phyloP scores from a whole-genome alignment of 2,113 vertebrate genomes.

The Pterocles burchelli region DNA sequence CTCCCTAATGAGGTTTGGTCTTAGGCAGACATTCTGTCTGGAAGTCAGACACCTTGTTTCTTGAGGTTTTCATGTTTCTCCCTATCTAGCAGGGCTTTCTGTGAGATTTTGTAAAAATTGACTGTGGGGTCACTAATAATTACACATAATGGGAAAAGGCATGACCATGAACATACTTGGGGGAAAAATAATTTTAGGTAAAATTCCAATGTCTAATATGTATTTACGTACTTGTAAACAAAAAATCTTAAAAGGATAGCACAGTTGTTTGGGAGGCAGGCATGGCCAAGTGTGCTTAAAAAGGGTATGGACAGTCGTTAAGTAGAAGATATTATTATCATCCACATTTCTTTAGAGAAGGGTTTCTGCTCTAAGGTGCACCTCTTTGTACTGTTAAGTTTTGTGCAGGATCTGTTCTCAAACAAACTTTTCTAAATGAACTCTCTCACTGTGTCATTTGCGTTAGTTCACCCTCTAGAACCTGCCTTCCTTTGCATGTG shows the following conservation, averaged over 20 bases:
- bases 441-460: background rate
- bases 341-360: background rate
- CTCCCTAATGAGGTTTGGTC: constrained; percentile 36
- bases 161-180: background rate
- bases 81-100: background rate
- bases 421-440: background rate
- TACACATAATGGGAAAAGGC: background rate
- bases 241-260: background rate
- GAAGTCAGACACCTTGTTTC: constrained; percentile 9
- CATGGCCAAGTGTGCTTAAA: background rate
- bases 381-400: background rate
- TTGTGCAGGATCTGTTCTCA: background rate
- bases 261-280: background rate
- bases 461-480: background rate
- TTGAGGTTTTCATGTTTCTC: background rate
- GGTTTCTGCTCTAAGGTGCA: background rate
- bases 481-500: accelerated
- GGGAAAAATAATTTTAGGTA: background rate
- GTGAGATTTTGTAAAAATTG: background rate
- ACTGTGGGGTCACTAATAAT: background rate
- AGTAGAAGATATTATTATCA: background rate
- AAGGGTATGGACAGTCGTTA: background rate
- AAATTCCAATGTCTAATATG: background rate
- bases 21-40: background rate
- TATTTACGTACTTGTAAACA: background rate